Evolutionary conservation across 1,140 invertebrate species (phyloP), one percentile per base, ranked within the genome.

Genomic region (Steinernema khuongi): DNA sequence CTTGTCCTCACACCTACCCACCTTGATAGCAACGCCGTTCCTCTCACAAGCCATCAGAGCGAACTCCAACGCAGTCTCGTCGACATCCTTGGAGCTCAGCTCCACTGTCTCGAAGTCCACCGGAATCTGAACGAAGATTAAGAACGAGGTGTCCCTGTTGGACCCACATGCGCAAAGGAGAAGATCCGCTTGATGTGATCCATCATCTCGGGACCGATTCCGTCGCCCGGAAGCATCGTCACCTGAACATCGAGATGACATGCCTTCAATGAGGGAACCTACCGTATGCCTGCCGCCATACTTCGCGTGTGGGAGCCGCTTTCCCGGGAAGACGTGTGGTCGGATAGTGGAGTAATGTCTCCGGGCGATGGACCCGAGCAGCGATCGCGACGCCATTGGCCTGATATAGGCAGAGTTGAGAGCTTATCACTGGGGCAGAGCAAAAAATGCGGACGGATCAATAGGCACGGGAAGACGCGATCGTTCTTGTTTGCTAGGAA

Each of bases 41-140:
- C 96, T 90, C 81, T 92, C 91, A 73, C 98, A 96, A 0, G 96
- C 94, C 0, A 92, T 94, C 70, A 99, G 92, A 1, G 94, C 95
- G 87, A 94, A 93, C 67, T 94, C 90, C 72, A 99, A 87, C 86
- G 93, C 92, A 76, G 92, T 90, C 79, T 91, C 90, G 4, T 66
- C 28, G 74, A 93, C 91, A 75, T 93, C 91, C 31, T 90, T 90
- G 18, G 92, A 91, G 86, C 95, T 91, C 77, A 98, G 92, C 60
- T 94, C 89, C 31, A 97, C 90, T 41, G 92, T 90, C 87, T 99
- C 95, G 88, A 99, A 99, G 86, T 98, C 94, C 69, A 99, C 91
- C 17, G 96, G 96, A 17, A 94, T 93, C 50, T 60, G 22, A 7
- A 60, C 50, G 50, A 7, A 22, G 7, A 7, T 60, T 60, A 7